phyloP scores from a whole-genome alignment of 2,888 invertebrate genomes.

The Agriopis aurantiaria region DNA sequence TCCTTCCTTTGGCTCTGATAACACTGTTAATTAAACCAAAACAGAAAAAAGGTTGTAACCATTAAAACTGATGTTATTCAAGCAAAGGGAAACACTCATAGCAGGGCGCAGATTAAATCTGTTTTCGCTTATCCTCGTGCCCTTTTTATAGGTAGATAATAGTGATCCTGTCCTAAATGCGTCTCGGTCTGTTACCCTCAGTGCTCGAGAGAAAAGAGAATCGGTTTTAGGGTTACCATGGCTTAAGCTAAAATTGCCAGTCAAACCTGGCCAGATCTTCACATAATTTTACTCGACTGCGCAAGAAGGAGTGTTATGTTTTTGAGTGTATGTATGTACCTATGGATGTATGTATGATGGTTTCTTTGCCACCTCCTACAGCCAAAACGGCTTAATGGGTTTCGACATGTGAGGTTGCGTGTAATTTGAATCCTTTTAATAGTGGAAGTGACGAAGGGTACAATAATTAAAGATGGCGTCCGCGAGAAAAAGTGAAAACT shows the following conservation, averaged over 20 bases:
- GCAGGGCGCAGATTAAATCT: conserved; percentile 29
- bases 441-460: too few relatives aligned
- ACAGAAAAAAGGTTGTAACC: conserved; percentile 20
- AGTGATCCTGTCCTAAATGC: conserved; percentile 39
- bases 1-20: conserved; percentile 2
- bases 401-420: too few relatives aligned
- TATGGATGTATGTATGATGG: too few relatives aligned
- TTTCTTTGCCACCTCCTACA: too few relatives aligned
- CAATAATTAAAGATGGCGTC: too few relatives aligned
- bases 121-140: conserved; percentile 29
- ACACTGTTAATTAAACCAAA: conserved; percentile 31
- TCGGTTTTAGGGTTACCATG: conserved; percentile 37
- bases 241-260: not conserved
- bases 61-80: conserved; percentile 31
- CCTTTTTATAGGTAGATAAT: conserved; percentile 38
- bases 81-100: conserved; percentile 20
- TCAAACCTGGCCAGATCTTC: too few relatives aligned
- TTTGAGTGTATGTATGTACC: too few relatives aligned
- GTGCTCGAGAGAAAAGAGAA: conserved; percentile 51
- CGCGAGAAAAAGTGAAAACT: too few relatives aligned
- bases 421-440: too few relatives aligned
- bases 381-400: too few relatives aligned
- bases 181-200: conserved; percentile 53
- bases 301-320: too few relatives aligned
- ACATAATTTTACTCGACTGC: too few relatives aligned